These are phyloP conservation scores for Mimas tiliae DNA, from an alignment of 2,888 invertebrate species.

Conservation along the genomic window DNA sequence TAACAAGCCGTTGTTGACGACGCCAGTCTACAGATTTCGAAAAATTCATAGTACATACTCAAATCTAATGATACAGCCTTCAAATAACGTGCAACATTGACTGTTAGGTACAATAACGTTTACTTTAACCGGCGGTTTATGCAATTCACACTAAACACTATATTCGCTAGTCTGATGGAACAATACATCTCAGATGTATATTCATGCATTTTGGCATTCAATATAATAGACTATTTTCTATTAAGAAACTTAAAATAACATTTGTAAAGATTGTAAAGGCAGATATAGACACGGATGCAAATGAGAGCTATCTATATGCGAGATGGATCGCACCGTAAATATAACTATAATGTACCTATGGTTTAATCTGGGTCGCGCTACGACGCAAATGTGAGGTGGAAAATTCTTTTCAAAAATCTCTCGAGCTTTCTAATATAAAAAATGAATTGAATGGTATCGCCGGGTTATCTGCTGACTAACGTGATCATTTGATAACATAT, in stretches of 20 bases:
- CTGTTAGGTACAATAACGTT: no score
- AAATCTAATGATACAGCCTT: no score
- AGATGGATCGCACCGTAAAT: conserved; percentile 24
- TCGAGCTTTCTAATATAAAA: neutral
- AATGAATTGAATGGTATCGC: neutral
- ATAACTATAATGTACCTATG: conserved; percentile 33
- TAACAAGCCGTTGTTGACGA: no score
- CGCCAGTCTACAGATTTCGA: no score
- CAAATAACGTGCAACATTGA: no score
- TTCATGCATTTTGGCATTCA: neutral
- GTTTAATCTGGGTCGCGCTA: conserved; percentile 39
- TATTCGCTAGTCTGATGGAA: no score
- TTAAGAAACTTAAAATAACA: neutral
- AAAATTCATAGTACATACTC: no score
- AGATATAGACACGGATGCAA: conserved; percentile 31
- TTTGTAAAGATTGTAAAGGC: conserved; percentile 27
- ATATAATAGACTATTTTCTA: neutral
- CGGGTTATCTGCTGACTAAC: neutral
- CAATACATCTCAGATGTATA: neutral
- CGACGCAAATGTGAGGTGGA: conserved; percentile 37
- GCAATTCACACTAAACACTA: no score
- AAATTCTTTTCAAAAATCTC: conserved; percentile 25
- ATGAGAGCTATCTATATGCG: neutral
- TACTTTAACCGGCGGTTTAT: no score
- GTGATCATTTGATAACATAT: neutral